phyloP scores from a whole-genome alignment of 2,888 invertebrate genomes.

The Nebria brevicollis region DNA sequence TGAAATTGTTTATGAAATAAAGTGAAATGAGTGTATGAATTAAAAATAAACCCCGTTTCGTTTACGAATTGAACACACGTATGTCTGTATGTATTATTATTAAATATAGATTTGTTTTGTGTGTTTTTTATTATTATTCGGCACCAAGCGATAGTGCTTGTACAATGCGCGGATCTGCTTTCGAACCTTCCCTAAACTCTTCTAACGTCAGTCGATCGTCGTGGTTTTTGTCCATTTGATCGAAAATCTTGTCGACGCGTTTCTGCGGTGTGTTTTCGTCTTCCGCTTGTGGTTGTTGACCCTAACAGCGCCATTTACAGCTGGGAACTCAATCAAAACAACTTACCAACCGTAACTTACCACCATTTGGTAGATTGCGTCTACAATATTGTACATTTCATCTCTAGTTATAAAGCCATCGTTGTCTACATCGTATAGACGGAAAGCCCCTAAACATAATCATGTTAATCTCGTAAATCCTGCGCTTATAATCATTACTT shows the following conservation, averaged over 20 bases:
- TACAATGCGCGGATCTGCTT: constrained; percentile 97
- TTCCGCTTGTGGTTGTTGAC: constrained; percentile 87
- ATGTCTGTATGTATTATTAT: too few relatives aligned
- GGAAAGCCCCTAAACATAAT: constrained; percentile 84
- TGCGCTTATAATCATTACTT: constrained; percentile 62
- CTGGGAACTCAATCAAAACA: background rate
- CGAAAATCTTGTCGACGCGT: constrained; percentile 97
- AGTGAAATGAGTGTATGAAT: too few relatives aligned
- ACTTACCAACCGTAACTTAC: constrained; percentile 70
- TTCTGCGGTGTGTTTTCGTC: constrained; percentile 95
- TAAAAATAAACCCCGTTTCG: too few relatives aligned
- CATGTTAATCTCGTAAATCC: too few relatives aligned
- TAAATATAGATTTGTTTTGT: background rate
- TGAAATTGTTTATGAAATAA: too few relatives aligned
- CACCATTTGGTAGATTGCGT: constrained; percentile 98
- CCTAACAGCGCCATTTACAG: constrained; percentile 62
- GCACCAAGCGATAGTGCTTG: constrained; percentile 90
- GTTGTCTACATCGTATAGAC: constrained; percentile 95
- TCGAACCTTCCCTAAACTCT: constrained; percentile 97
- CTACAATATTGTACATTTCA: constrained; percentile 97
- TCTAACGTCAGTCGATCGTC: constrained; percentile 95
- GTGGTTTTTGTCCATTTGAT: constrained; percentile 99
- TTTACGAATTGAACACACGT: too few relatives aligned
- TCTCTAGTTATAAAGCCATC: constrained; percentile 95
- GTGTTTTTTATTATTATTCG: constrained; percentile 26